These are phyloP conservation scores for Ischnus inquisitorius DNA, from an alignment of 2,888 invertebrate genomes.

Conservation along the genomic window DNA sequence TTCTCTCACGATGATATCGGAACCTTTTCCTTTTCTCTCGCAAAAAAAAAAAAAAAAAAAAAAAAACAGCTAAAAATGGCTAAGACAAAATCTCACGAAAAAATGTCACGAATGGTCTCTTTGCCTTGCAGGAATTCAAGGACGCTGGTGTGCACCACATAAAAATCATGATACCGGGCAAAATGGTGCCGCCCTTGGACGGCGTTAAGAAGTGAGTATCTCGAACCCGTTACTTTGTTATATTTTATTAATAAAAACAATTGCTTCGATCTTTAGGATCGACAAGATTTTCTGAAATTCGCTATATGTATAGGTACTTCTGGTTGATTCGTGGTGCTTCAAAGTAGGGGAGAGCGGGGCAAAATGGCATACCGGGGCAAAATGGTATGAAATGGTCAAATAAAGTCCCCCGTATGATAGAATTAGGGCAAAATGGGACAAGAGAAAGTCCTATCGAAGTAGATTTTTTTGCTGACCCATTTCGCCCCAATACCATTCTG, in stretches of 20 bases:
- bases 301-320: neutral
- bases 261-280: neutral
- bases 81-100: neutral
- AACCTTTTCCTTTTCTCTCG: too few relatives aligned
- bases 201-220: slow-evolving; percentile 85
- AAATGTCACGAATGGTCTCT: slow-evolving; percentile 19
- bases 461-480: too few relatives aligned
- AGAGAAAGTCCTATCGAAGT: too few relatives aligned
- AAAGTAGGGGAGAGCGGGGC: too few relatives aligned
- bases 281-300: neutral
- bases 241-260: neutral
- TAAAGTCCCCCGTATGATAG: too few relatives aligned
- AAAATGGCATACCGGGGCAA: too few relatives aligned
- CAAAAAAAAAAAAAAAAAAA: neutral
- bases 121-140: slow-evolving; percentile 85
- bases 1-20: slow-evolving; percentile 22
- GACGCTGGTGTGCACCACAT: slow-evolving; percentile 84
- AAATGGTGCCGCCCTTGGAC: slow-evolving; percentile 85
- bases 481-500: too few relatives aligned
- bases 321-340: too few relatives aligned
- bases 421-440: too few relatives aligned
- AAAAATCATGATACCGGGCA: slow-evolving; percentile 87
- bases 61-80: slow-evolving; percentile 22
- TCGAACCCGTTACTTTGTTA: slow-evolving; percentile 19
- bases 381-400: too few relatives aligned